Percentiles rank a stretch among this genome's conserved stretches.
Evolutionary conservation across 1,140 invertebrate species (phyloP).

Genomic region (Asobara japonica): DNA sequence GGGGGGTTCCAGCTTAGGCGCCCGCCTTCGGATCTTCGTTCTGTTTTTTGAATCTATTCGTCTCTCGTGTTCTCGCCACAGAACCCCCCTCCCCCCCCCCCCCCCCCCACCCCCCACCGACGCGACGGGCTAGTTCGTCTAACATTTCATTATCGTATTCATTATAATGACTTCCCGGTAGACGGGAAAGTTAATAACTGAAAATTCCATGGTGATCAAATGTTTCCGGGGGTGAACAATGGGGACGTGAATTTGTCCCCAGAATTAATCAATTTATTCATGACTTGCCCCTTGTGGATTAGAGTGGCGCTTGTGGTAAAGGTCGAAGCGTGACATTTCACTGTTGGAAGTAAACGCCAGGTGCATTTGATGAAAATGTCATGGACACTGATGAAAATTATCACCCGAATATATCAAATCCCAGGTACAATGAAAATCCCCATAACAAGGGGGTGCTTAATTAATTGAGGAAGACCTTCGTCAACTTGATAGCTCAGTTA

Average conservation of each 20-base stretch:
- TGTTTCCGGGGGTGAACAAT: neutral
- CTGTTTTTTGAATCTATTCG: too few species aligned
- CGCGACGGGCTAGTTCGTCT: too few species aligned
- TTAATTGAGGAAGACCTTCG: too few species aligned
- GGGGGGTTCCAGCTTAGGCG: too few species aligned
- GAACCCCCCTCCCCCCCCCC: too few species aligned
- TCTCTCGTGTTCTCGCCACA: too few species aligned
- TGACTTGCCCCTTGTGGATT: neutral
- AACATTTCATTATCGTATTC: too few species aligned
- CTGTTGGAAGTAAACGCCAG: constrained; percentile 5
- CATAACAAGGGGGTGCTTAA: too few species aligned
- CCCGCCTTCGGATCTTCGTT: too few species aligned
- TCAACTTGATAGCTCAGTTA: neutral
- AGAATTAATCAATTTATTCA: neutral
- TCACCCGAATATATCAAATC: neutral
- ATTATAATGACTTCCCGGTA: too few species aligned
- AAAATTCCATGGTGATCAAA: neutral
- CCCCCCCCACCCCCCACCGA: too few species aligned
- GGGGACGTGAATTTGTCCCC: neutral
- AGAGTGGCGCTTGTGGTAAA: neutral
- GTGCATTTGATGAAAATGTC: constrained; percentile 15
- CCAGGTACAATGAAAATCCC: neutral
- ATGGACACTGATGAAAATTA: neutral
- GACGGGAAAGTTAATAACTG: too few species aligned
- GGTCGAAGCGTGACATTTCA: constrained; percentile 1